These are phyloP conservation scores for Galemys pyrenaicus DNA, from an alignment of 2,113 vertebrate genomes.

Conservation along the genomic window DNA sequence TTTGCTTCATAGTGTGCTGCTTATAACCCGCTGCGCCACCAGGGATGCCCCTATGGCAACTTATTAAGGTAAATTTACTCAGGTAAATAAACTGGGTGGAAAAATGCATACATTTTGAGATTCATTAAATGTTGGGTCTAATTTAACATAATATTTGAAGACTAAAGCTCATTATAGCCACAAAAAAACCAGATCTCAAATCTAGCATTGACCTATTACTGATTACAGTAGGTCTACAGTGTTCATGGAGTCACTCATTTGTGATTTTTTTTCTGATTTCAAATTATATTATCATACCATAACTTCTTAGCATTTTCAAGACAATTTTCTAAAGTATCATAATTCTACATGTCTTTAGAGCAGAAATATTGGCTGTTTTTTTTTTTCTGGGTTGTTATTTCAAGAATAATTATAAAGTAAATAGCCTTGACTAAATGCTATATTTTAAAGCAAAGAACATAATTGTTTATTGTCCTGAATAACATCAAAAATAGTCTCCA, in stretches of 20 bases:
- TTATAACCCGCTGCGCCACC: too few species aligned
- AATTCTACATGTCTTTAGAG: neutral
- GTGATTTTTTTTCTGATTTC: neutral
- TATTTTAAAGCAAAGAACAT: neutral
- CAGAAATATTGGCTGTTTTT: neutral
- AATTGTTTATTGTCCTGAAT: neutral
- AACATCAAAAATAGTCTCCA: neutral
- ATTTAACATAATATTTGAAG: neutral
- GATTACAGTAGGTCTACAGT: accelerated
- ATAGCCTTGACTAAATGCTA: neutral
- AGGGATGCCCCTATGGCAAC: too few species aligned
- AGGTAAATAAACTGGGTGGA: neutral
- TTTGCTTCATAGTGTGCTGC: too few species aligned
- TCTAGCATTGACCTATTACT: neutral
- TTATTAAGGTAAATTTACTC: neutral
- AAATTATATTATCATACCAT: neutral
- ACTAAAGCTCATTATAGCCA: neutral
- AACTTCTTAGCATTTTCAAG: neutral
- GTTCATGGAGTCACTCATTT: neutral
- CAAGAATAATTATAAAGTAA: neutral
- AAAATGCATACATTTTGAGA: neutral
- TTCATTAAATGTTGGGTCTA: neutral
- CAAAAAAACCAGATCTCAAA: neutral
- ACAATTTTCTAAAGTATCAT: neutral
- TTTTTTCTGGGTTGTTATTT: neutral